These are phyloP conservation scores for Cryptocephalus primarius DNA, from an alignment of 2,888 invertebrate genomes.

Conservation along the genomic window DNA sequence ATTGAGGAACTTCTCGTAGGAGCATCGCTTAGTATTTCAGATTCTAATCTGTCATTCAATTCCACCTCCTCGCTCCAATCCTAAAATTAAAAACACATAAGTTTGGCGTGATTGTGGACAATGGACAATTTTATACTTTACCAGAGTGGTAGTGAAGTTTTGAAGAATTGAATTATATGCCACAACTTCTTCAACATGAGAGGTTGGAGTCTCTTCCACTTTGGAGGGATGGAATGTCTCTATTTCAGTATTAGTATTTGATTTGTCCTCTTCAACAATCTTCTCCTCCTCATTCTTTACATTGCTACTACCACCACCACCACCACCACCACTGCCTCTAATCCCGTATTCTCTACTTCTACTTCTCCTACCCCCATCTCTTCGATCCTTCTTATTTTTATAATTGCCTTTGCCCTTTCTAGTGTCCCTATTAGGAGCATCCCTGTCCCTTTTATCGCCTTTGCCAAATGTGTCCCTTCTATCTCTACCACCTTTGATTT, in stretches of 20 bases:
- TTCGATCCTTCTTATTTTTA: slow-evolving; percentile 6
- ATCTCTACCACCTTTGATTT: slow-evolving; percentile 2
- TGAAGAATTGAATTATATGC: too few relatives aligned
- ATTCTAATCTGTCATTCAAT: slow-evolving; percentile 38
- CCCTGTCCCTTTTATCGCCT: slow-evolving; percentile 8
- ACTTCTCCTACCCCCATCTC: slow-evolving; percentile 13
- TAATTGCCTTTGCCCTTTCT: slow-evolving; percentile 1
- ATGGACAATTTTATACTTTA: too few relatives aligned
- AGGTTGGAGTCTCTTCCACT: too few relatives aligned
- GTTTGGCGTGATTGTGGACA: too few relatives aligned
- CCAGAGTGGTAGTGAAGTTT: too few relatives aligned
- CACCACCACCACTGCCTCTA: too few relatives aligned
- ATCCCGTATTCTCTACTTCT: slow-evolving; percentile 11
- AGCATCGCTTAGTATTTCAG: slow-evolving; percentile 38
- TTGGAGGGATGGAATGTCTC: too few relatives aligned
- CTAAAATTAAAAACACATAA: slow-evolving; percentile 22
- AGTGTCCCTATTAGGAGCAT: slow-evolving; percentile 1
- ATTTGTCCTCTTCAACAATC: too few relatives aligned
- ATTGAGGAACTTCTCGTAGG: slow-evolving; percentile 44
- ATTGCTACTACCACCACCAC: too few relatives aligned
- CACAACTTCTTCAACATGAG: too few relatives aligned
- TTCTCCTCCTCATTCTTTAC: too few relatives aligned
- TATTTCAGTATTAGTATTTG: too few relatives aligned
- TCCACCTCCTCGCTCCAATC: slow-evolving; percentile 55
- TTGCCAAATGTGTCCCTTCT: slow-evolving; percentile 1